Evolutionary conservation across 1,140 invertebrate species (phyloP).

Genomic region (Drosophila mauritiana): DNA sequence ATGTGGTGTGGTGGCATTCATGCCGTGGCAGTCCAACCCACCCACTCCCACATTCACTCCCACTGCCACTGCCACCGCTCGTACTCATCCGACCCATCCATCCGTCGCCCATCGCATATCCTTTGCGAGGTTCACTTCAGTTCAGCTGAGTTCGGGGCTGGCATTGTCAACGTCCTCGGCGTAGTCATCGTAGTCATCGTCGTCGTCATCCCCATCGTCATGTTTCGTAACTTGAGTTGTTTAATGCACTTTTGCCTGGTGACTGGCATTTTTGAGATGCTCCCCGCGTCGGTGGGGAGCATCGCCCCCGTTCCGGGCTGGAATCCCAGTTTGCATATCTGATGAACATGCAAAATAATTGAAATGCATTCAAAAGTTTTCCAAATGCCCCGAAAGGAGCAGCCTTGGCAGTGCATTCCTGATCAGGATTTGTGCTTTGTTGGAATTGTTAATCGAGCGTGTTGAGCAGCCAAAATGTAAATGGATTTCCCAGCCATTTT

Average conservation of each 20-base stretch:
- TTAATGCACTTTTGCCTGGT: conserved; percentile 54
- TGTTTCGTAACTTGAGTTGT: conserved; percentile 60
- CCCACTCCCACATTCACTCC: too few species aligned
- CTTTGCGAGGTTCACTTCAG: conserved; percentile 9
- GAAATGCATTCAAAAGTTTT: conserved; percentile 56
- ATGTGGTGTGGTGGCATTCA: conserved; percentile 6
- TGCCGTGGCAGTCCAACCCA: not conserved
- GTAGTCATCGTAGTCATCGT: conserved; percentile 8
- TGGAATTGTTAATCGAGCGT: conserved; percentile 49
- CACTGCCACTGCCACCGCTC: not conserved
- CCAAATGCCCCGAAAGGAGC: conserved; percentile 22
- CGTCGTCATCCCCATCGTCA: conserved; percentile 11
- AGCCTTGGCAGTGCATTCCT: conserved; percentile 35
- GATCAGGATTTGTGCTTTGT: conserved; percentile 47
- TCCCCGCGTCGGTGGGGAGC: too few species aligned
- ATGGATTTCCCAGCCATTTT: conserved; percentile 17
- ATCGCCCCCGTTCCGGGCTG: not conserved
- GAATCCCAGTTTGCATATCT: conserved; percentile 45
- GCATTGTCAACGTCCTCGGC: conserved; percentile 36
- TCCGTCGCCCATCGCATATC: conserved; percentile 15
- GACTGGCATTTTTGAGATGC: conserved; percentile 44
- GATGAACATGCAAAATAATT: conserved; percentile 59
- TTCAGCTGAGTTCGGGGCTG: conserved; percentile 23
- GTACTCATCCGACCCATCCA: not conserved
- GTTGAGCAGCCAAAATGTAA: conserved; percentile 33